Evolutionary conservation across 2,888 invertebrate species (phyloP).

Genomic region (Phytoseiulus persimilis): DNA sequence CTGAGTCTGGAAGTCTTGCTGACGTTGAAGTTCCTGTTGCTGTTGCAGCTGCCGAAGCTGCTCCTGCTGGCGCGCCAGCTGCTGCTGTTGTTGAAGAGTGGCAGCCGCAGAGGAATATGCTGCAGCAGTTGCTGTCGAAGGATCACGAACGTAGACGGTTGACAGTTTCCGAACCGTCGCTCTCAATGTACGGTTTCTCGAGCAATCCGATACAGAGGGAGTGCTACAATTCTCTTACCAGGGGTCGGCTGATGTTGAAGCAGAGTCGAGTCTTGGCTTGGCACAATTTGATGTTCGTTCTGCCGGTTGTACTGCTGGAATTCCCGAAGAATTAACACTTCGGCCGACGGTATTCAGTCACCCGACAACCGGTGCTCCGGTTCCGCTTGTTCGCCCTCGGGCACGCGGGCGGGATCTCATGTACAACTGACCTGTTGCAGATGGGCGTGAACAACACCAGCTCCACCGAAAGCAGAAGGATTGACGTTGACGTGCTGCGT

Average conservation of each 20-base stretch:
- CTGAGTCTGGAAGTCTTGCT: constrained; percentile 46
- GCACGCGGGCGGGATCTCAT: not conserved
- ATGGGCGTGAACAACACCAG: constrained; percentile 27
- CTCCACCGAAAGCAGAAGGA: constrained; percentile 17
- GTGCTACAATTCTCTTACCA: too few species aligned
- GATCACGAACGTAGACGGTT: constrained; percentile 39
- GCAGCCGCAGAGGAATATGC: constrained; percentile 41
- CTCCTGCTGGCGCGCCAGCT: constrained; percentile 36
- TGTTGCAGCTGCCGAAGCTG: constrained; percentile 40
- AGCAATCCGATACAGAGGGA: too few species aligned
- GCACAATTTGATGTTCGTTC: constrained; percentile 42
- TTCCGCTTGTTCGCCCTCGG: too few species aligned
- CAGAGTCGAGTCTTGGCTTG: not conserved
- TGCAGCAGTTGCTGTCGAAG: constrained; percentile 45
- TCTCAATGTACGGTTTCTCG: too few species aligned
- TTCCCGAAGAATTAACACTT: not conserved
- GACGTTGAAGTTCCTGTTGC: constrained; percentile 41
- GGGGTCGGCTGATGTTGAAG: not conserved
- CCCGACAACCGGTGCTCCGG: too few species aligned
- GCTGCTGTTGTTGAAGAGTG: constrained; percentile 40
- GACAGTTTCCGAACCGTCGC: constrained; percentile 42
- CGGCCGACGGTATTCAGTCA: too few species aligned
- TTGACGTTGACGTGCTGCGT: constrained; percentile 21
- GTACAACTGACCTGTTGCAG: not conserved
- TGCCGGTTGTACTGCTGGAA: constrained; percentile 47